These are phyloP conservation scores for Sinonovacula constricta DNA, from an alignment of 1,140 invertebrate genomes.

Conservation along the genomic window DNA sequence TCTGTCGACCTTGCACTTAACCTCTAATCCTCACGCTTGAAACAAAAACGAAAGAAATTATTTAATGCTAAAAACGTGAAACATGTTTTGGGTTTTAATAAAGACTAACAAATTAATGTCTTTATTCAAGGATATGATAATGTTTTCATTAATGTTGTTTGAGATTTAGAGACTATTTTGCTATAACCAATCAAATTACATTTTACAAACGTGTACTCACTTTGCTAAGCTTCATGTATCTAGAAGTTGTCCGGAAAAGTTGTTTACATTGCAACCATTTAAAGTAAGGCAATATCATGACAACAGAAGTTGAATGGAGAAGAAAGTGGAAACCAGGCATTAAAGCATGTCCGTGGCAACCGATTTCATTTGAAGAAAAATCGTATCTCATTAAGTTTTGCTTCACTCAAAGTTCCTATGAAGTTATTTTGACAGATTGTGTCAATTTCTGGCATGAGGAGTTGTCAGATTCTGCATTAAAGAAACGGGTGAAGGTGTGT, in stretches of 20 bases:
- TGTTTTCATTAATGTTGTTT: neutral
- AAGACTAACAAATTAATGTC: too few species aligned
- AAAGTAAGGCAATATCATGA: slow-evolving; percentile 26
- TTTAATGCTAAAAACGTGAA: neutral
- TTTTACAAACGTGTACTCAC: neutral
- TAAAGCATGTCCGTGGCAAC: slow-evolving; percentile 69
- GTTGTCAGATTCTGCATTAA: slow-evolving; percentile 57
- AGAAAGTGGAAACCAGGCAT: slow-evolving; percentile 73
- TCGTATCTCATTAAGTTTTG: slow-evolving; percentile 69
- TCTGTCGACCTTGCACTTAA: neutral
- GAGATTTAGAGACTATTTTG: neutral
- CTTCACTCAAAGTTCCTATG: slow-evolving; percentile 67
- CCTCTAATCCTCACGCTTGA: neutral
- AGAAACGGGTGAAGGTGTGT: slow-evolving; percentile 70
- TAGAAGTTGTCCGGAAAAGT: too few species aligned
- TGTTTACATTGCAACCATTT: neutral
- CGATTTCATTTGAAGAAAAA: slow-evolving; percentile 57
- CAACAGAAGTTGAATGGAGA: slow-evolving; percentile 73
- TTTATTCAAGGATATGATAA: too few species aligned
- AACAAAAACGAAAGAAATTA: neutral
- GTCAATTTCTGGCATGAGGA: slow-evolving; percentile 70
- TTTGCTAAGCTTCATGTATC: too few species aligned
- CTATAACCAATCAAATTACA: neutral
- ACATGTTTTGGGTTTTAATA: too few species aligned
- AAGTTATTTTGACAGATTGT: slow-evolving; percentile 70